These are phyloP conservation scores for Paradoxurus hermaphroditus DNA, from an alignment of 2,113 vertebrate genomes.

Conservation along the genomic window DNA sequence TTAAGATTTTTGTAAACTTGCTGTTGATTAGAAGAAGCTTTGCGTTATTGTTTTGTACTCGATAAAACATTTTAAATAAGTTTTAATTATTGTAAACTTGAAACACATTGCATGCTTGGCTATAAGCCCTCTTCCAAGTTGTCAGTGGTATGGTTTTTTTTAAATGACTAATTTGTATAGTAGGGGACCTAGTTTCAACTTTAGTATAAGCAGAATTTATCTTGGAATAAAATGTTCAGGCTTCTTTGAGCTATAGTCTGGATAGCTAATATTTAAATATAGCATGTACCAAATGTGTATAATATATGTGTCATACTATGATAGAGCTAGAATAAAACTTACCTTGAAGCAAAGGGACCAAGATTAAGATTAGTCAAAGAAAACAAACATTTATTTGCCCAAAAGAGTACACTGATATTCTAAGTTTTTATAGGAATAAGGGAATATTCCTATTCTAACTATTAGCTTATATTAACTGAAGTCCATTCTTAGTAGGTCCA, in stretches of 20 bases:
- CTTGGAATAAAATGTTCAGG: not conserved
- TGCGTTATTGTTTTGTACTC: not conserved
- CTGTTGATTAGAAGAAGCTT: not conserved
- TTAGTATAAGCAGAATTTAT: not conserved
- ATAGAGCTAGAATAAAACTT: not conserved
- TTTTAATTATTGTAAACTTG: not conserved
- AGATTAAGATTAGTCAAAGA: not conserved
- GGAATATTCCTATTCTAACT: not conserved
- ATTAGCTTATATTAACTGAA: not conserved
- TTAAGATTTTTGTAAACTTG: not conserved
- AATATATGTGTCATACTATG: not conserved
- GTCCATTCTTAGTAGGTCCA: not conserved
- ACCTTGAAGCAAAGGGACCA: not conserved
- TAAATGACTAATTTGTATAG: not conserved
- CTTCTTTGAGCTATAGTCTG: not conserved
- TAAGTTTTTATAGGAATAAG: not conserved
- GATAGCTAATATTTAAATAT: not conserved
- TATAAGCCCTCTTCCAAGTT: not conserved
- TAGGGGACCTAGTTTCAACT: not conserved
- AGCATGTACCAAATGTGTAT: not conserved
- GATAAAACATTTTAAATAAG: not conserved
- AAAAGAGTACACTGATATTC: not conserved
- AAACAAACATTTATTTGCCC: not conserved
- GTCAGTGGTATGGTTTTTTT: not conserved
- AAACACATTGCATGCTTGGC: not conserved